Conservation (phyloP, 2,797 vertebrate genomes). For the Petrocephalus sullivani region DNA sequence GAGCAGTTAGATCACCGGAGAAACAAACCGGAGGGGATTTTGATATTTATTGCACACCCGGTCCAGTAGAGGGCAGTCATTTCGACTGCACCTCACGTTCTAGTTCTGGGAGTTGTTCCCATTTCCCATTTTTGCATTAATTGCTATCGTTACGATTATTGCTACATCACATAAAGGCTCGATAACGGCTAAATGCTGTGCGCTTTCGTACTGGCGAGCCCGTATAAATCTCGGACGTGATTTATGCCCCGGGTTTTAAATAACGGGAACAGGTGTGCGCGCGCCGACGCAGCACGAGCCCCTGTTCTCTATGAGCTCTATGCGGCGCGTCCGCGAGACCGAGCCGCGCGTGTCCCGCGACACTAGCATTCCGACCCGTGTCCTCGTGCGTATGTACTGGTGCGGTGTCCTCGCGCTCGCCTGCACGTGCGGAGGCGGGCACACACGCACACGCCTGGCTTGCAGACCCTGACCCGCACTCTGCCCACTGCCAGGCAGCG, state of each 20-base stretch:
- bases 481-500: not conserved
- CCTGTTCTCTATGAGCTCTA: not conserved
- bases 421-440: not conserved
- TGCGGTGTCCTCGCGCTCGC: not conserved
- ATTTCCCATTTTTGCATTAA: not conserved
- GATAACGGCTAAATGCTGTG: not conserved
- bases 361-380: conserved; percentile 12
- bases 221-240: not conserved
- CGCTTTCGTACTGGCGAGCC: not conserved
- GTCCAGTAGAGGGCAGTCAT: not conserved
- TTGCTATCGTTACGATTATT: not conserved
- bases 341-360: not conserved
- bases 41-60: not conserved
- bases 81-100: not conserved
- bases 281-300: not conserved
- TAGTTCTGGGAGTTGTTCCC: not conserved
- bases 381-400: conserved; percentile 16
- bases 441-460: not conserved
- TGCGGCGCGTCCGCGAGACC: conserved; percentile 24
- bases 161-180: not conserved
- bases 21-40: not conserved
- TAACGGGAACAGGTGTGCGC: not conserved
- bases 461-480: not conserved
- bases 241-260: conserved; percentile 10
- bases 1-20: not conserved